phyloP scores from a whole-genome alignment of 2,113 vertebrate species.

The Calyptomena viridis region DNA sequence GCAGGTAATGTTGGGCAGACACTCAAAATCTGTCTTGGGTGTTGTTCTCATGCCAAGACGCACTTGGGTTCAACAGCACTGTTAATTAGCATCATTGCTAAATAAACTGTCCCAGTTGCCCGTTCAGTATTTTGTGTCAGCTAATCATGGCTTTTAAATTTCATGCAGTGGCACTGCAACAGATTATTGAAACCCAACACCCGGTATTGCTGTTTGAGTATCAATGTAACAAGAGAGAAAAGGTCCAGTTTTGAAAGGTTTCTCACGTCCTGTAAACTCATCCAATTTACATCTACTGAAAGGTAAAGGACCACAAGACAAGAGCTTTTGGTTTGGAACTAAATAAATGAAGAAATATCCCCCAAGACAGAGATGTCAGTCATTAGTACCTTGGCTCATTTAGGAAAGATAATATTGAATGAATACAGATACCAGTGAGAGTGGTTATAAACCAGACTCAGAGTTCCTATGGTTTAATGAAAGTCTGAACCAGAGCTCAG shows the following conservation, averaged over 20 bases:
- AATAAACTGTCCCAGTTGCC: neutral
- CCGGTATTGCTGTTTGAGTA: neutral
- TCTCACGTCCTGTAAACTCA: neutral
- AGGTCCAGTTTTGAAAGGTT: neutral
- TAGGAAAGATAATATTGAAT: neutral
- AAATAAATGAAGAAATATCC: neutral
- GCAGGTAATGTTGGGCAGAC: neutral
- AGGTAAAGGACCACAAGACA: neutral
- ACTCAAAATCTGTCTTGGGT: neutral
- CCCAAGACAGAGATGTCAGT: neutral
- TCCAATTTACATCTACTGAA: neutral
- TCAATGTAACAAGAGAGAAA: neutral
- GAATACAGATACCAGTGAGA: neutral
- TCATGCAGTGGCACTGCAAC: neutral
- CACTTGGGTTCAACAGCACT: neutral
- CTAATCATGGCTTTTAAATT: neutral
- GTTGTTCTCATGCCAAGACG: neutral
- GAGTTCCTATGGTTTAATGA: neutral
- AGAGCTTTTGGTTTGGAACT: neutral
- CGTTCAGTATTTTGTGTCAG: neutral
- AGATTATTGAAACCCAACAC: neutral
- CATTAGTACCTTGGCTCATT: neutral
- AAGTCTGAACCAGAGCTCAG: neutral
- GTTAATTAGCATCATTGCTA: conserved; percentile 11
- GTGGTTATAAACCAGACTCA: neutral